Conservation (phyloP, 2,888 invertebrate genomes). For the Trissolcus japonicus region DNA sequence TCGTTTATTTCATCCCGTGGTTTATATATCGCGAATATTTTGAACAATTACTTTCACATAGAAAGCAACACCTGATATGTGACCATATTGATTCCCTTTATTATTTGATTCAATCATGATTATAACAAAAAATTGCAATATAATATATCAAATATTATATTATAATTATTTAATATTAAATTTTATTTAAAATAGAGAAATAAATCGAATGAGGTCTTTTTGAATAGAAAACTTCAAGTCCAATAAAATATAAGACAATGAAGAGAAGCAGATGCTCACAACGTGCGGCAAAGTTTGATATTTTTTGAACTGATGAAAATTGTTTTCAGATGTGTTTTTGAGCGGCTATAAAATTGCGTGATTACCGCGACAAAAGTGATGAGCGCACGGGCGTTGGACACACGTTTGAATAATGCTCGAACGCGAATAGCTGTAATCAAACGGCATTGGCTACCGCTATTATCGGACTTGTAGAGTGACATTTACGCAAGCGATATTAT, state of each 20-base stretch:
- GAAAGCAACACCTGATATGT: slow-evolving; percentile 14
- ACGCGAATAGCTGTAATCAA: slow-evolving; percentile 50
- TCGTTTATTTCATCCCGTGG: slow-evolving; percentile 36
- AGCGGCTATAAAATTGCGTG: slow-evolving; percentile 15
- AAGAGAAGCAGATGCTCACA: no score
- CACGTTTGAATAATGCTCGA: slow-evolving; percentile 32
- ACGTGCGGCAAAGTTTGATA: no score
- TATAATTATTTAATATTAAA: no score
- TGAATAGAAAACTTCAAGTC: no score
- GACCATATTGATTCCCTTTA: no score
- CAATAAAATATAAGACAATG: no score
- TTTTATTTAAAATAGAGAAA: no score
- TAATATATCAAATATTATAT: no score
- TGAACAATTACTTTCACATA: slow-evolving; percentile 33
- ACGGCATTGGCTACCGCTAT: slow-evolving; percentile 42
- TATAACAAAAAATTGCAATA: no score
- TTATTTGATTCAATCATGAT: no score
- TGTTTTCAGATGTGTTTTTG: slow-evolving; percentile 18
- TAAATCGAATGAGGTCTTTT: no score
- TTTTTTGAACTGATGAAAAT: neutral
- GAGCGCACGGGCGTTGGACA: slow-evolving; percentile 22
- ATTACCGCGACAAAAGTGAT: slow-evolving; percentile 23
- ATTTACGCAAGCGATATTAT: slow-evolving; percentile 36
- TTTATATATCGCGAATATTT: slow-evolving; percentile 30
- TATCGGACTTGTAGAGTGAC: slow-evolving; percentile 36